Evolutionary conservation across 2,888 invertebrate genomes (phyloP).

Genomic region (Deilephila porcellus): DNA sequence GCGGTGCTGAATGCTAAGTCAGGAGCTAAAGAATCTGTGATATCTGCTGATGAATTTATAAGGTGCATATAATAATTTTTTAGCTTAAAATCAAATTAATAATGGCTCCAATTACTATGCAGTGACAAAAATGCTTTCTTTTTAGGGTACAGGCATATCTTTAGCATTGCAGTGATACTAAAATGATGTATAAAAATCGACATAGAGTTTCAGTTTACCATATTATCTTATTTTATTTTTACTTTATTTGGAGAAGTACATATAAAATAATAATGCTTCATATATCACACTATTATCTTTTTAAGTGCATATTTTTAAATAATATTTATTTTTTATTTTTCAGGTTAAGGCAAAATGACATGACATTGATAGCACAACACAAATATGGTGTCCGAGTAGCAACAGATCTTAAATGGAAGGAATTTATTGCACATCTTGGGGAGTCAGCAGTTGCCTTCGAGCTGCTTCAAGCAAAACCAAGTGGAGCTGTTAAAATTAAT

Average conservation of each 20-base stretch:
- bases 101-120: too few species aligned
- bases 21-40: conserved; percentile 78
- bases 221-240: too few species aligned
- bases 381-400: conserved; percentile 86
- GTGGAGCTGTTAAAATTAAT: conserved; percentile 84
- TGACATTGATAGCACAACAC: conserved; percentile 88
- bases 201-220: too few species aligned
- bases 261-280: too few species aligned
- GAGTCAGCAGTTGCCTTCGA: conserved; percentile 88
- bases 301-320: neutral
- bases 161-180: too few species aligned
- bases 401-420: conserved; percentile 77
- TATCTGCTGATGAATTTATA: conserved; percentile 81
- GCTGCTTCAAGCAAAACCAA: conserved; percentile 87
- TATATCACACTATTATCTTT: too few species aligned
- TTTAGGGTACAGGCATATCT: too few species aligned
- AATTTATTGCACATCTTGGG: conserved; percentile 86
- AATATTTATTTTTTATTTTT: conserved; percentile 39
- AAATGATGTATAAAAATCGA: too few species aligned
- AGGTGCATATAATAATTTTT: conserved; percentile 60
- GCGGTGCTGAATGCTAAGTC: conserved; percentile 84
- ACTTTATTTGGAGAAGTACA: too few species aligned
- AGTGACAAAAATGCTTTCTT: too few species aligned
- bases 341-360: conserved; percentile 86
- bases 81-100: too few species aligned